Percentiles rank a stretch among this genome's conserved stretches.
Conservation (phyloP, 2,797 vertebrate genomes). For the Semaprochilodus insignis region DNA sequence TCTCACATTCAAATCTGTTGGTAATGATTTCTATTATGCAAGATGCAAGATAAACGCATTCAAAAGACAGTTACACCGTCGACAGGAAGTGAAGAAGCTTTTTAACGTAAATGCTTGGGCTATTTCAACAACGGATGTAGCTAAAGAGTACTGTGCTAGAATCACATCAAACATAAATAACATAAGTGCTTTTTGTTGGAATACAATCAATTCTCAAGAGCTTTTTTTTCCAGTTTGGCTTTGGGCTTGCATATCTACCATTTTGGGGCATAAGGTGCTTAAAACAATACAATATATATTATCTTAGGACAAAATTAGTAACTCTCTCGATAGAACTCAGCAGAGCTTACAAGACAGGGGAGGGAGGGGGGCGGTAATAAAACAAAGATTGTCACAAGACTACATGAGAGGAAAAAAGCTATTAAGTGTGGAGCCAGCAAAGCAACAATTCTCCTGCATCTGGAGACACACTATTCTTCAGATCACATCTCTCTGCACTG, state of each 20-base stretch:
- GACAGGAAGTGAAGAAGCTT: constrained; percentile 21
- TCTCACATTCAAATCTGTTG: constrained; percentile 76
- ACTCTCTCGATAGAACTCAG: constrained; percentile 10
- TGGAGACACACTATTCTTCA: constrained; percentile 1
- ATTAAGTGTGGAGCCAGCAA: constrained; percentile 33
- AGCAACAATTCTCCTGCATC: constrained; percentile 20
- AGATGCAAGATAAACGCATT: constrained; percentile 65
- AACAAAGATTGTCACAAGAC: constrained; percentile 26
- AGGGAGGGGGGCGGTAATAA: background rate
- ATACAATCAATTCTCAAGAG: constrained; percentile 79
- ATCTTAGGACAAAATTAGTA: constrained; percentile 30
- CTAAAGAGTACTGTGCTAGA: constrained; percentile 53
- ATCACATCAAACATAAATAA: constrained; percentile 75
- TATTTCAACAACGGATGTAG: constrained; percentile 9
- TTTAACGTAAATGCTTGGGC: constrained; percentile 1
- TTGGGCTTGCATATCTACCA: constrained; percentile 66
- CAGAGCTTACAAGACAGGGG: background rate
- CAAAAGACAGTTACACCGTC: constrained; percentile 45
- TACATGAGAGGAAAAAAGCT: constrained; percentile 29
- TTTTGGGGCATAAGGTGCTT: constrained; percentile 59
- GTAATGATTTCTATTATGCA: constrained; percentile 68
- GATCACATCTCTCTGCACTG: constrained; percentile 2
- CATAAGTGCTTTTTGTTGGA: constrained; percentile 79
- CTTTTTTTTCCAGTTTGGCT: constrained; percentile 28
- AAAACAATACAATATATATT: background rate